These are phyloP conservation scores for Gymnarchus niloticus DNA, from an alignment of 2,113 vertebrate genomes.

Conservation along the genomic window DNA sequence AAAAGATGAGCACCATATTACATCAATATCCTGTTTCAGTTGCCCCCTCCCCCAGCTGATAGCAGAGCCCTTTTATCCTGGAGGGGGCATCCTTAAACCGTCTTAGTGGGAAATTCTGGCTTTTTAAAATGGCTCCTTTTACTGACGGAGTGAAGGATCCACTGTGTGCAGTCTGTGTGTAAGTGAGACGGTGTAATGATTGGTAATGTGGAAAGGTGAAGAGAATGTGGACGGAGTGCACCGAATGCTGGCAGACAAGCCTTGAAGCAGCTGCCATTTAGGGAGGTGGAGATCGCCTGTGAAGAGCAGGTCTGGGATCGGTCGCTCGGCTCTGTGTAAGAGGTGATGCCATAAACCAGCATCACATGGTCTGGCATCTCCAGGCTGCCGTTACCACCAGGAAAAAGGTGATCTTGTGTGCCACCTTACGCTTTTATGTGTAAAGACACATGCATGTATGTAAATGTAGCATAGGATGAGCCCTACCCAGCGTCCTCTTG, in stretches of 20 bases:
- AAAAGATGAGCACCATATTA: conserved; percentile 3
- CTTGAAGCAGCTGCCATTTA: neutral
- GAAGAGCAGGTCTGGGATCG: neutral
- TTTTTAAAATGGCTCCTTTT: neutral
- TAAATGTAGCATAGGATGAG: neutral
- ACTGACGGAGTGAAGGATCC: neutral
- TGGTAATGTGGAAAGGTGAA: neutral
- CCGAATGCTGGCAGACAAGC: neutral
- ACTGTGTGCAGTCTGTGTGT: neutral
- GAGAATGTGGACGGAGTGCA: neutral
- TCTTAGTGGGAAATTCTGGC: neutral
- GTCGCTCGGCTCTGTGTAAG: neutral
- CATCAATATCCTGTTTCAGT: neutral
- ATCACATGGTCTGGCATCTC: neutral
- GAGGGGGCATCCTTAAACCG: neutral
- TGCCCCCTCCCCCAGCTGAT: neutral
- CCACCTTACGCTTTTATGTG: too few relatives aligned
- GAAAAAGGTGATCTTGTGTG: neutral
- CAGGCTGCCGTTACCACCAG: neutral
- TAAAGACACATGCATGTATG: neutral
- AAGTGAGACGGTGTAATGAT: neutral
- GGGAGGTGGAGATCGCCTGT: neutral
- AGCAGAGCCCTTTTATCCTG: neutral
- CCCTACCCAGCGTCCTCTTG: neutral
- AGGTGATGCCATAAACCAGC: neutral